Conservation (phyloP, 2,888 invertebrate species). For the Argynnis bischoffii region DNA sequence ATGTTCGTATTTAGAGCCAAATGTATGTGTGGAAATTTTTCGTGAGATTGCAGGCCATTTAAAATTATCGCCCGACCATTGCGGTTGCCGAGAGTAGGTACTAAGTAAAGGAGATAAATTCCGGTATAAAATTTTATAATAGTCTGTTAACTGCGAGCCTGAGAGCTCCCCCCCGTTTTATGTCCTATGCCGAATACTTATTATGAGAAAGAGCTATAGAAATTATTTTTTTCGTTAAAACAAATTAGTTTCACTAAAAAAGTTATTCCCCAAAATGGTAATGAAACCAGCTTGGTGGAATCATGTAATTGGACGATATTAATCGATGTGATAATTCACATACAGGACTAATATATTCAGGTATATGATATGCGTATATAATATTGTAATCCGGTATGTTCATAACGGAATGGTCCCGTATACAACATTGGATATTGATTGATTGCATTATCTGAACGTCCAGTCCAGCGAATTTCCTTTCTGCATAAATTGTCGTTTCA, state of each 20-base stretch:
- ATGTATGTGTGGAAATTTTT: conserved; percentile 32
- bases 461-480: conserved; percentile 35
- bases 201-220: conserved; percentile 40
- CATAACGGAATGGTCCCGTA: conserved; percentile 39
- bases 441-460: conserved; percentile 37
- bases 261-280: background rate
- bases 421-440: conserved; percentile 41
- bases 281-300: conserved; percentile 15
- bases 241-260: conserved; percentile 28
- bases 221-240: conserved; percentile 39
- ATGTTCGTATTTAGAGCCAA: conserved; percentile 19
- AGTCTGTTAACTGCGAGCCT: conserved; percentile 48
- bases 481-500: conserved; percentile 38
- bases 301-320: conserved; percentile 27
- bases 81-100: conserved; percentile 41
- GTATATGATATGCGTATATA: conserved; percentile 33
- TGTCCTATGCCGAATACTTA: conserved; percentile 43
- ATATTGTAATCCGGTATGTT: conserved; percentile 40
- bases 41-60: conserved; percentile 44
- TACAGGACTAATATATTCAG: conserved; percentile 26
- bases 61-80: conserved; percentile 43
- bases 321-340: conserved; percentile 24
- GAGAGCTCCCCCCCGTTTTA: conserved; percentile 44
- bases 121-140: conserved; percentile 49
- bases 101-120: conserved; percentile 47